Evolutionary conservation across 1,140 invertebrate species (phyloP).

Genomic region (Mamestra configurata): DNA sequence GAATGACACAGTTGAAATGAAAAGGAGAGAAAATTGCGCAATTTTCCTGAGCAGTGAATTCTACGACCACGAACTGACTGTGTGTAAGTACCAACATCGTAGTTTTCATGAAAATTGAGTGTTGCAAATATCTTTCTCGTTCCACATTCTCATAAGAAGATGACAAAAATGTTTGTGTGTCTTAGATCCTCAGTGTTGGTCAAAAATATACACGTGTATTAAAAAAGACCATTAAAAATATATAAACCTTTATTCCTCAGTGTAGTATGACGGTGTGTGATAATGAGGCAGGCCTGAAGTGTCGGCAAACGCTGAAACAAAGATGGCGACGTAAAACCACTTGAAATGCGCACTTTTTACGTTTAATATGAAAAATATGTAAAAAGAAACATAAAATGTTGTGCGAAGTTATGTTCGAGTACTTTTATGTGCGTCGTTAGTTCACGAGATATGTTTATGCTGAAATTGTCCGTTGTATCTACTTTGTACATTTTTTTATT

Average conservation of each 20-base stretch:
- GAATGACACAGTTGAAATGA: too few species aligned
- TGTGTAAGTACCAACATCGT: too few species aligned
- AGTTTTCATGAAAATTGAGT: too few species aligned
- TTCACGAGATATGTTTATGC: neutral
- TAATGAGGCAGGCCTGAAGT: constrained; percentile 8
- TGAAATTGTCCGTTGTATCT: neutral
- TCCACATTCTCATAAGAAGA: too few species aligned
- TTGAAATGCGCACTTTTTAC: constrained; percentile 4
- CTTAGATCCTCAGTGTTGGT: too few species aligned
- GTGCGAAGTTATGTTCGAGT: constrained; percentile 11
- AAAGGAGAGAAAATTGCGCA: too few species aligned
- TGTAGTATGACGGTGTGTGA: neutral
- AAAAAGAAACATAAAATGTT: constrained; percentile 23
- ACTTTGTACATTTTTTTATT: neutral
- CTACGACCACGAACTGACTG: too few species aligned
- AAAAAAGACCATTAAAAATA: neutral
- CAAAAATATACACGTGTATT: neutral
- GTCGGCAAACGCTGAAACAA: neutral
- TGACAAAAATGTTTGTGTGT: too few species aligned
- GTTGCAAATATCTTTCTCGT: too few species aligned
- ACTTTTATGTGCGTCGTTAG: constrained; percentile 10
- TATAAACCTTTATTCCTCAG: neutral
- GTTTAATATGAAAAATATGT: constrained; percentile 38
- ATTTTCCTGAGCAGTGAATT: too few species aligned
- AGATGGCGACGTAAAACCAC: constrained; percentile 9